Evolutionary conservation across 2,888 invertebrate species (phyloP).

Genomic region (Aphrophora alni): DNA sequence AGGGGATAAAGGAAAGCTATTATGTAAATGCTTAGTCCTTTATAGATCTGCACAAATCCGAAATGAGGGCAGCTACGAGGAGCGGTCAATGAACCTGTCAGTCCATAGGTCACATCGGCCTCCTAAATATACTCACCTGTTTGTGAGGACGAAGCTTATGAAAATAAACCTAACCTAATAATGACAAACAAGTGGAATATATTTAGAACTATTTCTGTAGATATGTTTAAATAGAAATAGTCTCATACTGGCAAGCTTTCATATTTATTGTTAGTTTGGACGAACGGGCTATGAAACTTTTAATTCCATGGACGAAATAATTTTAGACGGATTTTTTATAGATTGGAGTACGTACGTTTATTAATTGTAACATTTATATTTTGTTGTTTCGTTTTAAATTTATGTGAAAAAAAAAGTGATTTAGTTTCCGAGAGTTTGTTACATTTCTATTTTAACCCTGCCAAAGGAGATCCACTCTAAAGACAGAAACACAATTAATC

Average conservation of each 20-base stretch:
- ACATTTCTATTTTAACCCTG: too few relatives aligned
- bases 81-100: not conserved
- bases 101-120: not conserved
- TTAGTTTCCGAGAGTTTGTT: too few relatives aligned
- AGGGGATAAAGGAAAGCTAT: not conserved
- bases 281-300: too few relatives aligned
- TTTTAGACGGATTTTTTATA: too few relatives aligned
- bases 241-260: not conserved
- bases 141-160: not conserved
- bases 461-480: too few relatives aligned
- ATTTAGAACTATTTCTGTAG: not conserved
- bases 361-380: too few relatives aligned
- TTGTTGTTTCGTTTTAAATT: too few relatives aligned
- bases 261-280: too few relatives aligned
- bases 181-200: not conserved
- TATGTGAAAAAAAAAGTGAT: too few relatives aligned
- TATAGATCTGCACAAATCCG: not conserved
- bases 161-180: slow-evolving; percentile 5
- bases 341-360: too few relatives aligned
- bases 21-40: not conserved
- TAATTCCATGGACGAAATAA: too few relatives aligned
- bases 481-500: too few relatives aligned
- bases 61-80: not conserved
- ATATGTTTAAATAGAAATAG: not conserved
- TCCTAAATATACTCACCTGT: not conserved